Percentiles rank a stretch among this genome's conserved stretches.
phyloP scores from a whole-genome alignment of 2,797 vertebrate species.

The Micromesistius poutassou region DNA sequence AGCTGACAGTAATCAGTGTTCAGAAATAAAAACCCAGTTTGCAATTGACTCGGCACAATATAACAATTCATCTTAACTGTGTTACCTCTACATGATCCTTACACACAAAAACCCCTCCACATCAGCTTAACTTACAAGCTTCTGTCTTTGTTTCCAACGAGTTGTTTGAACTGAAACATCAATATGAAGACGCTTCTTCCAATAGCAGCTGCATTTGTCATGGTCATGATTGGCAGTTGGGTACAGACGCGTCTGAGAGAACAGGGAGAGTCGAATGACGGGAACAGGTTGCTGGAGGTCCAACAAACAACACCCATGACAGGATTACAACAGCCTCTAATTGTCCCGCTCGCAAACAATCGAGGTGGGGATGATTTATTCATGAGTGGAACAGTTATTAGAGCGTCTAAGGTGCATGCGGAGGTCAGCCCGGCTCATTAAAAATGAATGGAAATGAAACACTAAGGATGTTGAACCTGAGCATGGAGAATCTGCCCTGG shows the following conservation, averaged over 20 bases:
- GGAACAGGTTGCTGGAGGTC: slow-evolving; percentile 12
- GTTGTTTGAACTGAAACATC: neutral
- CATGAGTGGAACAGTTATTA: slow-evolving; percentile 49
- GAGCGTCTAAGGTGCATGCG: slow-evolving; percentile 39
- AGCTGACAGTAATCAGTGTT: neutral
- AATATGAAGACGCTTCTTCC: neutral
- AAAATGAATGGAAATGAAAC: slow-evolving; percentile 45
- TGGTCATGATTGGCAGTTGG: neutral
- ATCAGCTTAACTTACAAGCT: neutral
- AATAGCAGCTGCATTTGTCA: neutral
- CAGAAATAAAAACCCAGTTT: neutral
- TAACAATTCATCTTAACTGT: neutral
- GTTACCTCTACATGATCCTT: neutral
- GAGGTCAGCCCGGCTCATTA: slow-evolving; percentile 45
- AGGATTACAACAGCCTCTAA: slow-evolving; percentile 56
- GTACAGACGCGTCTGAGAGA: neutral
- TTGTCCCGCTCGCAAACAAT: slow-evolving; percentile 48
- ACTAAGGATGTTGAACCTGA: slow-evolving; percentile 28
- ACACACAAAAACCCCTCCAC: neutral
- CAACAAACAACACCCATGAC: slow-evolving; percentile 36
- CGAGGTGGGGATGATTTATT: slow-evolving; percentile 48
- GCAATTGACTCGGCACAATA: neutral
- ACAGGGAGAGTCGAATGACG: slow-evolving; percentile 14
- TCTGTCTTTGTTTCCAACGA: neutral
- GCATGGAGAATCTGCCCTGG: slow-evolving; percentile 17